phyloP scores from a whole-genome alignment of 2,888 invertebrate genomes.

The Bellardia pandia region DNA sequence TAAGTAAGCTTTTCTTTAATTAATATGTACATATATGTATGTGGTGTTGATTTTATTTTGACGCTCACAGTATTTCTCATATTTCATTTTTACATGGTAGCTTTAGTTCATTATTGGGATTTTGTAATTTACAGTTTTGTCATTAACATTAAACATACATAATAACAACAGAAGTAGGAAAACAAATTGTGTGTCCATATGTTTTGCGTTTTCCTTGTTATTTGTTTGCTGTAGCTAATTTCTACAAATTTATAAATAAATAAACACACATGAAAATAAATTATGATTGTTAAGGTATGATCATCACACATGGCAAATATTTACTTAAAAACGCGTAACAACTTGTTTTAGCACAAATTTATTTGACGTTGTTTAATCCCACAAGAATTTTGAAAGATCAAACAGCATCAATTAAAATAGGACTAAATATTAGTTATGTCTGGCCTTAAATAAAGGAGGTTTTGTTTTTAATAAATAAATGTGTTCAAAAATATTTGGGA shows the following conservation, averaged over 20 bases:
- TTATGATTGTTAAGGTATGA: background rate
- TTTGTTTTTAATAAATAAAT: too few species aligned
- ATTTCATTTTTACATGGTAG: background rate
- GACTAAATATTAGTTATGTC: too few species aligned
- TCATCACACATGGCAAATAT: background rate
- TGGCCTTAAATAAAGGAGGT: too few species aligned
- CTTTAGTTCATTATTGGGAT: constrained; percentile 15
- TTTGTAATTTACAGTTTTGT: constrained; percentile 60
- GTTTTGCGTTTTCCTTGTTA: background rate
- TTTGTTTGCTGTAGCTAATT: constrained; percentile 22
- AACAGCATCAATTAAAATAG: too few species aligned
- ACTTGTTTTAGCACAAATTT: too few species aligned
- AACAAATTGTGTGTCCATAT: constrained; percentile 20
- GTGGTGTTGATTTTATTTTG: too few species aligned
- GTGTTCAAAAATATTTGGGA: too few species aligned
- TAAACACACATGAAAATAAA: constrained; percentile 35
- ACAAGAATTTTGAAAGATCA: too few species aligned
- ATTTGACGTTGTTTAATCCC: background rate
- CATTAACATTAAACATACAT: constrained; percentile 36
- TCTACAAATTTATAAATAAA: constrained; percentile 30
- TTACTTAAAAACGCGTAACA: too few species aligned
- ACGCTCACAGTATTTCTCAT: background rate
- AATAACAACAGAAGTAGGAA: background rate
- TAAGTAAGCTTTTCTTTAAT: too few species aligned
- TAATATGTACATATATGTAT: too few species aligned